Evolutionary conservation across 2,888 invertebrate genomes (phyloP), one percentile per base, ranked within the genome.

Genomic region (Chrysolina haemoptera): DNA sequence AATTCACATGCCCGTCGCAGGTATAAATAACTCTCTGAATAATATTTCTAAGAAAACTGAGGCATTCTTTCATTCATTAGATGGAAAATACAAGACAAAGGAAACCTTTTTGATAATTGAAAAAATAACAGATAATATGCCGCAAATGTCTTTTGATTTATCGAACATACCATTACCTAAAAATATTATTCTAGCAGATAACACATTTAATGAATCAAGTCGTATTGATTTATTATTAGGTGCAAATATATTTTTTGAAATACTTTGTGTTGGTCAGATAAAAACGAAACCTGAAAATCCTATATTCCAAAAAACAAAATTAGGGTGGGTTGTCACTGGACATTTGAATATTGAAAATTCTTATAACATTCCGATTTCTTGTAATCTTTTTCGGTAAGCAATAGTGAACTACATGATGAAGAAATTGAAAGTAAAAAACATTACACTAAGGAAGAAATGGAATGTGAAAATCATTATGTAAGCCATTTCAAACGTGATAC

Each of bases 171-270:
- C 1, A 27, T 27, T 27, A 27, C 27, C 27, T 5, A 27, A 27
- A 27, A 27, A 27, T 27, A 27, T 27, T 27, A 5, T 27, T 3
- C 27, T 27, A 27, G 27, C 27, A 27, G 27, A 27, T 27, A 27
- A 2, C 5, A 27, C 27, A 5, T 71, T 68, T 64, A 68, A 74
- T 43, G 27, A 70, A 41, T 62, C 74, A 1, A 50, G 48, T 40
- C 18, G 43, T n/a, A 71, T 71, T 14, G 70, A 74, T 41, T n/a
- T 74, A 27, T 43, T 74, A 35, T 14, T 74, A 20, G 74, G 74
- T 3, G 67, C 68, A 27, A 22, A 40, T n/a, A n/a, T n/a, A 63
- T 74, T 74, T 40, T 70, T 53, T 64, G 43, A 69, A 1, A 40
- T 75, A 8, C 40, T 78, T 5, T 69, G 53, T 10, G 35, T 59